Evolutionary conservation across 2,797 vertebrate genomes (phyloP), one percentile per base, ranked within the genome.

Genomic region (Synanceia verrucosa): DNA sequence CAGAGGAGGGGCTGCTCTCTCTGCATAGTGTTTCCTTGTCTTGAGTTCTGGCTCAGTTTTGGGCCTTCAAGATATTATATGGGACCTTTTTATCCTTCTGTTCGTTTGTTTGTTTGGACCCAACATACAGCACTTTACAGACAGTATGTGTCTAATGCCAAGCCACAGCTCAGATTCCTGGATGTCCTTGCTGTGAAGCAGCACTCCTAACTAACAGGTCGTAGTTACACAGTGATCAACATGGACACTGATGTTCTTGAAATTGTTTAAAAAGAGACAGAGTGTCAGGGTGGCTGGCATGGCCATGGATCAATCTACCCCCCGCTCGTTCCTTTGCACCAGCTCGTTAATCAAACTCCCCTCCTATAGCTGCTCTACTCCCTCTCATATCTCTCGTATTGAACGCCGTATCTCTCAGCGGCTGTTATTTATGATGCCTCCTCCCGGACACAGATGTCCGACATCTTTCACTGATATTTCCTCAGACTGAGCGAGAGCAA

Each of bases 391-490:
- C 85, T 86, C 64, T 59, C 36, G 71, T 66, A 89, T 86, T 64
- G 78, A 86, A 47, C 37, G 2, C 18, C 65, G 28, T 65, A 46
- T 81, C 80, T 75, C 73, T 78, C 51, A 73, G 69, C 36, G 51
- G 44, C 43, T 41, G 63, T 80, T 79, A 85, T 89, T 84, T 89
- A 89, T n/a, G 47, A 69, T 9, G 24, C 59, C 65, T 71, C 75
- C 70, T 84, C 70, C 64, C 5, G 19, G 76, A 73, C 76, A 66
- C 50, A 70, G 34, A 82, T 39, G 70, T 50, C 61, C 6, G 10
- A 57, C 73, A 75, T 90, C 64, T 81, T 74, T 88, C 80, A 87
- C 70, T 62, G 70, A 74, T 83, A 85, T 89, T 87, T 83, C 87
- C 70, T 63, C 68, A 64, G 66, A 73, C 46, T 60, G 76, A 71